Percentiles rank a stretch among this genome's conserved stretches.
These are phyloP conservation scores for Channa maculata DNA, from an alignment of 2,113 vertebrate genomes.

Conservation along the genomic window DNA sequence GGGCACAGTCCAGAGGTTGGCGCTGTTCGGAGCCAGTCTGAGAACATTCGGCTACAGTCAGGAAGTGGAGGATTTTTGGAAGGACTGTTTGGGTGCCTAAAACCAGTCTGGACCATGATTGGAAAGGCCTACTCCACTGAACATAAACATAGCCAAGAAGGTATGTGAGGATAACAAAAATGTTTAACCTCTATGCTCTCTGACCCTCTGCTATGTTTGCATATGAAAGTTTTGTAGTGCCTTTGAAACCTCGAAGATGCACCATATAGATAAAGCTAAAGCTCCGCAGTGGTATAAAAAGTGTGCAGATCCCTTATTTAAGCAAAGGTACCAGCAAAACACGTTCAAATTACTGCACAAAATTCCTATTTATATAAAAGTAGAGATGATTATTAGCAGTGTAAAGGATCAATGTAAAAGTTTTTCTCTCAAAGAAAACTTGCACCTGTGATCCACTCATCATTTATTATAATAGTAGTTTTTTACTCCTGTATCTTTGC, in stretches of 20 bases:
- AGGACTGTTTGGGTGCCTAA: slow-evolving; percentile 94
- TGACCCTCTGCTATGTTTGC: not conserved
- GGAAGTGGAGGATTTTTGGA: slow-evolving; percentile 93
- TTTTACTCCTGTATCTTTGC: too few relatives aligned
- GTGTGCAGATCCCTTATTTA: not conserved
- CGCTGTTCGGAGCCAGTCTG: slow-evolving; percentile 78
- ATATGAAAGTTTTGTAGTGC: not conserved
- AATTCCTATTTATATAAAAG: not conserved
- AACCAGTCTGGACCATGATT: slow-evolving; percentile 96
- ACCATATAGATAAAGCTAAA: not conserved
- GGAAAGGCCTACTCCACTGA: slow-evolving; percentile 96
- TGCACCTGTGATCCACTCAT: not conserved
- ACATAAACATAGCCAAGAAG: slow-evolving; percentile 93
- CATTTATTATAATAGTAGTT: too few relatives aligned
- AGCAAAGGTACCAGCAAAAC: not conserved
- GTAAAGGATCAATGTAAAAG: not conserved
- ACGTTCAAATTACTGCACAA: not conserved
- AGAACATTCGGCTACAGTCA: slow-evolving; percentile 86
- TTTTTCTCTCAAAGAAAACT: not conserved
- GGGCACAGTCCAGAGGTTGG: slow-evolving; percentile 81
- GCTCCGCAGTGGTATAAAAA: not conserved
- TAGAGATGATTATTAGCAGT: too few relatives aligned
- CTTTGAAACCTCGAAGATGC: not conserved
- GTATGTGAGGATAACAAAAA: slow-evolving; percentile 75
- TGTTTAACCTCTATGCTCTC: not conserved